A percentile compares a stretch with the other conserved stretches of the same genome.
These are phyloP conservation scores for Abrostola tripartita DNA, from an alignment of 2,888 invertebrate genomes.

Conservation along the genomic window DNA sequence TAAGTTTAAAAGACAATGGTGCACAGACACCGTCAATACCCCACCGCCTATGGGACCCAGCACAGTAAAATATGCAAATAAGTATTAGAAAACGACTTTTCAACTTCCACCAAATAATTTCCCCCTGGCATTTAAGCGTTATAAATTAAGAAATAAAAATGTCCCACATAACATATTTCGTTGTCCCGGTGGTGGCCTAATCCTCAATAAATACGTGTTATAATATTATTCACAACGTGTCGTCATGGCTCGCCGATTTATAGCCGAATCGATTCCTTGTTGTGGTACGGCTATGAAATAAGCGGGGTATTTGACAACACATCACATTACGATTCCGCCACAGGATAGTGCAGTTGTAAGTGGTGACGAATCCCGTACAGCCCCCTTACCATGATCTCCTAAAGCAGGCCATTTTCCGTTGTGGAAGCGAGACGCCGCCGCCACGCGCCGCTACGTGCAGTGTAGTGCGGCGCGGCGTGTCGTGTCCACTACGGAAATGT, in stretches of 20 bases:
- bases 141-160: constrained; percentile 63
- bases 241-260: constrained; percentile 78
- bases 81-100: constrained; percentile 23
- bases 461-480: no score
- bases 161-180: constrained; percentile 42
- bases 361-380: no score
- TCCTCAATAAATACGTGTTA: constrained; percentile 79
- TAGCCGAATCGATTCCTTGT: constrained; percentile 77
- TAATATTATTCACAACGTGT: constrained; percentile 82
- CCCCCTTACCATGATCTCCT: no score
- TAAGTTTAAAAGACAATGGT: background rate
- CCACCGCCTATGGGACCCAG: background rate
- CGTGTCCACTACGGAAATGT: no score
- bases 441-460: no score
- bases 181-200: constrained; percentile 63
- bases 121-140: constrained; percentile 37
- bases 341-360: no score
- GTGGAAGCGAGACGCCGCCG: no score
- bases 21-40: background rate
- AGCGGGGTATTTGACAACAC: constrained; percentile 39
- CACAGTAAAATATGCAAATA: constrained; percentile 33
- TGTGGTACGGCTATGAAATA: constrained; percentile 60
- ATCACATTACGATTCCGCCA: background rate
- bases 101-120: constrained; percentile 17
- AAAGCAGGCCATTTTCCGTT: no score